These are phyloP conservation scores for Camponotus vicinus DNA, from an alignment of 1,140 invertebrate species.

Conservation along the genomic window DNA sequence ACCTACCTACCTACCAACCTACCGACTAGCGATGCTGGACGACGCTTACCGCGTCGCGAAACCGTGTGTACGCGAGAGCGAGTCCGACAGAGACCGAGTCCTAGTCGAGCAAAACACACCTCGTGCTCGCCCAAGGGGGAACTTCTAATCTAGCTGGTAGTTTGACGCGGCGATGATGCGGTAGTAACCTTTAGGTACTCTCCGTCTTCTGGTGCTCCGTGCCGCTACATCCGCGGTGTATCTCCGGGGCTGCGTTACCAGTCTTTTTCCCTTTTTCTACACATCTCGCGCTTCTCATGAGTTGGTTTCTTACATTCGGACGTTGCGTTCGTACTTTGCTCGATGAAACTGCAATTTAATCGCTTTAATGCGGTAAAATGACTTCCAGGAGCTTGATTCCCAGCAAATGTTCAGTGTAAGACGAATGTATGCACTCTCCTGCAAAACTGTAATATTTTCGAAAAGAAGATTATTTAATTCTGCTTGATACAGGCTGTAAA, in stretches of 20 bases:
- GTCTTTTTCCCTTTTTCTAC: neutral
- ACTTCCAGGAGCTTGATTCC: neutral
- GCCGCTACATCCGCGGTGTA: constrained; percentile 61
- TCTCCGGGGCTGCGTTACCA: constrained; percentile 6
- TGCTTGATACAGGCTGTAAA: neutral
- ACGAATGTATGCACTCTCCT: no score
- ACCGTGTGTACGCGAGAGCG: constrained; percentile 62
- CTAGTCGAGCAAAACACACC: constrained; percentile 75
- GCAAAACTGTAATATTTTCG: no score
- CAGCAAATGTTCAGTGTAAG: neutral
- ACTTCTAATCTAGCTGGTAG: constrained; percentile 78
- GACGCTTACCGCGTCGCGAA: constrained; percentile 78
- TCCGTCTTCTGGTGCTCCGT: constrained; percentile 45
- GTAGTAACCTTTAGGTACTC: constrained; percentile 80
- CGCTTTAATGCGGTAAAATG: neutral
- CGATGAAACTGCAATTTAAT: neutral
- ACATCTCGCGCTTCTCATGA: neutral
- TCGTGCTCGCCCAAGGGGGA: constrained; percentile 81
- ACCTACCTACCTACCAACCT: constrained; percentile 78
- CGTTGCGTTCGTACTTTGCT: neutral
- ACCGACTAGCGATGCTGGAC: constrained; percentile 72
- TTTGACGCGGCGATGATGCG: constrained; percentile 81
- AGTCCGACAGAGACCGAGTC: constrained; percentile 66
- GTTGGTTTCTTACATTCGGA: neutral
- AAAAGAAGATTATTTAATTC: neutral